Conservation (phyloP, 1,140 invertebrate genomes). For the Charaxes varanes region DNA sequence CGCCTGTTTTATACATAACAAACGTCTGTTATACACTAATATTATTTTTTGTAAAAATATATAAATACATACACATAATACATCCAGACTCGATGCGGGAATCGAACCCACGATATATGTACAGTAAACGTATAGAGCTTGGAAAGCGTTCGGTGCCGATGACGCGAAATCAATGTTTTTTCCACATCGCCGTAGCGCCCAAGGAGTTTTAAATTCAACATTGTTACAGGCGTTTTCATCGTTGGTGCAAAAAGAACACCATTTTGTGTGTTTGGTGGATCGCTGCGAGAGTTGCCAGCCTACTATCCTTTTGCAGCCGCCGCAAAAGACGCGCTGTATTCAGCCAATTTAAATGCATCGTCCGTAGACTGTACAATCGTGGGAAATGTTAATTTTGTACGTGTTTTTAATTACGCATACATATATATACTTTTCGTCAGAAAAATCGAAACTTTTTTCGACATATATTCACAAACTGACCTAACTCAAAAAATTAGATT, state of each 20-base stretch:
- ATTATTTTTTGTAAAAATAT: too few species aligned
- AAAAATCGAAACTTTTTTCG: too few species aligned
- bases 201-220: neutral
- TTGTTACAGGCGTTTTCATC: conserved; percentile 40
- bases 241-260: conserved; percentile 59
- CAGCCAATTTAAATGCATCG: conserved; percentile 37
- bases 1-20: too few species aligned
- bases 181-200: neutral
- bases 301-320: conserved; percentile 47
- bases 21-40: too few species aligned
- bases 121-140: too few species aligned
- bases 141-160: too few species aligned
- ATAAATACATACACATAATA: too few species aligned
- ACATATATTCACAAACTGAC: too few species aligned
- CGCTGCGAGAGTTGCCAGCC: conserved; percentile 43
- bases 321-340: conserved; percentile 44
- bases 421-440: too few species aligned
- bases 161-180: neutral
- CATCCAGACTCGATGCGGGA: too few species aligned
- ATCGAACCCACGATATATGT: too few species aligned
- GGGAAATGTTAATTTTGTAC: conserved; percentile 60
- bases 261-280: conserved; percentile 57
- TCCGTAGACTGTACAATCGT: conserved; percentile 48
- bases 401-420: conserved; percentile 22
- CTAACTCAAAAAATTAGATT: too few species aligned